These are phyloP conservation scores for Mylabris phalerata DNA, from an alignment of 1,140 invertebrate genomes.

Conservation along the genomic window DNA sequence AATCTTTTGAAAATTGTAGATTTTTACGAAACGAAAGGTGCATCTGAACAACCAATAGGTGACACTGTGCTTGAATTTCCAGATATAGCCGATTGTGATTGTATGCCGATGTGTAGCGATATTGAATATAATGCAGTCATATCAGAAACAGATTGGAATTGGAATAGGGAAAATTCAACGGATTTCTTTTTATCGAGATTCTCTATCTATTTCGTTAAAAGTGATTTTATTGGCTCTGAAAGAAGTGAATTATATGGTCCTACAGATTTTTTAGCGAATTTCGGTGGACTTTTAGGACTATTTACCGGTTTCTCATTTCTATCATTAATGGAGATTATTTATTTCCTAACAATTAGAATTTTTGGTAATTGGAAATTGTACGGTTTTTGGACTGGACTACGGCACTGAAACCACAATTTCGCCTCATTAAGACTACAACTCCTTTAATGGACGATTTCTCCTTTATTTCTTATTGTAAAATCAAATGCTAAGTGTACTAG, in stretches of 20 bases:
- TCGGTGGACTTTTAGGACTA: constrained; percentile 56
- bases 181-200: neutral
- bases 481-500: too few species aligned
- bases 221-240: constrained; percentile 54
- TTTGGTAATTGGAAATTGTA: constrained; percentile 39
- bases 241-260: constrained; percentile 56
- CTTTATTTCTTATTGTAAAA: too few species aligned
- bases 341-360: constrained; percentile 47
- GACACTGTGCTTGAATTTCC: neutral
- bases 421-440: too few species aligned
- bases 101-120: constrained; percentile 10
- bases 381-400: constrained; percentile 28
- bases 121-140: constrained; percentile 7
- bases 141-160: constrained; percentile 13
- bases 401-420: too few species aligned
- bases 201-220: constrained; percentile 51
- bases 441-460: too few species aligned
- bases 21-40: too few species aligned
- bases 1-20: too few species aligned
- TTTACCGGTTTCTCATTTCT: constrained; percentile 58
- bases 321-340: constrained; percentile 50
- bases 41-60: too few species aligned
- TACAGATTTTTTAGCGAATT: constrained; percentile 59
- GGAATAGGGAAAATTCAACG: neutral
- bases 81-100: constrained; percentile 1